These are phyloP conservation scores for Lophura nycthemera DNA, from an alignment of 2,113 vertebrate species.

Conservation along the genomic window DNA sequence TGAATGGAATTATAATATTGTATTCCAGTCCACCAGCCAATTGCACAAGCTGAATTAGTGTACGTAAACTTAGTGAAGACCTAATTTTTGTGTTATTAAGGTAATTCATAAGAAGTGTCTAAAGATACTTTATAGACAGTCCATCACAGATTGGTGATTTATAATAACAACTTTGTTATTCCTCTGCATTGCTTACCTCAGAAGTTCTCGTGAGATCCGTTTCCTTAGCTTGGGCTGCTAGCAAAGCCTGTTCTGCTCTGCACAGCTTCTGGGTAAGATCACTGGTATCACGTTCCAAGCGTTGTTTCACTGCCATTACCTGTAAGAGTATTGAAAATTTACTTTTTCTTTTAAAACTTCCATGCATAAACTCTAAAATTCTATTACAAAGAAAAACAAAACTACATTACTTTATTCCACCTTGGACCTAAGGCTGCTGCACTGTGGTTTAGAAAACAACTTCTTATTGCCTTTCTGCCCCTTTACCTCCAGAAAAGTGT, in stretches of 20 bases:
- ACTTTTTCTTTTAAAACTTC: neutral
- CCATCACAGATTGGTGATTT: neutral
- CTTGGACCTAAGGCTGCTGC: neutral
- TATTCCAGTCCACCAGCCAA: neutral
- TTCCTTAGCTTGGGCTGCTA: conserved; percentile 79
- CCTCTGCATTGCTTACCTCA: conserved; percentile 75
- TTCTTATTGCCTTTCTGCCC: neutral
- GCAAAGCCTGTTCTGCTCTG: conserved; percentile 80
- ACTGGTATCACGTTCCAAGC: conserved; percentile 77
- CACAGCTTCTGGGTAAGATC: conserved; percentile 83
- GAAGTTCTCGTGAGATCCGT: conserved; percentile 79
- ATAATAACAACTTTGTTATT: neutral
- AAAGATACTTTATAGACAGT: neutral
- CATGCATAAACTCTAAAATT: neutral
- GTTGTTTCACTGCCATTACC: conserved; percentile 77
- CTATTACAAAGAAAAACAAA: neutral
- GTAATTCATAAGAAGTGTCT: neutral
- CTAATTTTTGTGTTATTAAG: neutral
- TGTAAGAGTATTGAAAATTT: conserved; percentile 30
- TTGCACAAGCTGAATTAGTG: neutral
- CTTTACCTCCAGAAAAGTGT: neutral
- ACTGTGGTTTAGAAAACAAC: neutral
- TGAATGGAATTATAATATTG: neutral
- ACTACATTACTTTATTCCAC: neutral
- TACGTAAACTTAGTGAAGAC: fast-evolving